A percentile compares a stretch with the other conserved stretches of the same genome.
phyloP scores from a whole-genome alignment of 2,888 invertebrate species.

The Hyalella azteca region DNA sequence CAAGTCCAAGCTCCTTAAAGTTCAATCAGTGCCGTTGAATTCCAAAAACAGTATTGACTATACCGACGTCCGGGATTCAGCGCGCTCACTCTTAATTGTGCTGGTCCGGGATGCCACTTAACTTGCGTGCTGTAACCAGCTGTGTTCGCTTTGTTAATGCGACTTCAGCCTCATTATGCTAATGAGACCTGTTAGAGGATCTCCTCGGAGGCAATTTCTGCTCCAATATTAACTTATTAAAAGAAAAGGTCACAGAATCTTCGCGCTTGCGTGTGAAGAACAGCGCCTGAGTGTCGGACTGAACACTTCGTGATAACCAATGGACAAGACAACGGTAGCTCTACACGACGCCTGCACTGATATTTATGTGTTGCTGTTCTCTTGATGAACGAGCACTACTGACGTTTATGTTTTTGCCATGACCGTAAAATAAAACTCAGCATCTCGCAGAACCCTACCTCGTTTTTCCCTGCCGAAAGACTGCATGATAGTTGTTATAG shows the following conservation, averaged over 20 bases:
- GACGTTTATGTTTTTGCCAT: constrained; percentile 24
- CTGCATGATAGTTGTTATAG: too few species aligned
- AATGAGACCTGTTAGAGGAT: background rate
- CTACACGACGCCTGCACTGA: background rate
- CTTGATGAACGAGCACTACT: background rate
- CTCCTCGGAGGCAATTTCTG: background rate
- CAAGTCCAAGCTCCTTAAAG: too few species aligned
- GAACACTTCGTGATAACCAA: background rate
- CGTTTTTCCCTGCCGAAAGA: too few species aligned
- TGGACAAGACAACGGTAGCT: constrained; percentile 8
- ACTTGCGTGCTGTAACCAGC: background rate
- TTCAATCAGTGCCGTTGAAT: too few species aligned
- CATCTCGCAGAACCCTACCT: background rate
- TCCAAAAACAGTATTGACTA: too few species aligned
- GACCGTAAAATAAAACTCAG: constrained; percentile 3
- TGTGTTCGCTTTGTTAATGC: background rate
- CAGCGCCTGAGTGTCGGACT: background rate
- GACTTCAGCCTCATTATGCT: background rate
- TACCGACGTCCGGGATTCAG: too few species aligned
- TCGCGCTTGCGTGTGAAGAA: background rate
- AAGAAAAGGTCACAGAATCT: background rate
- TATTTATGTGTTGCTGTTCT: constrained; percentile 3
- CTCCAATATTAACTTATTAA: background rate
- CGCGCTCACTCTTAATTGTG: too few species aligned
- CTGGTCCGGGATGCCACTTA: too few species aligned